phyloP scores from a whole-genome alignment of 2,888 invertebrate species.

The Cyrtodaria siliqua region DNA sequence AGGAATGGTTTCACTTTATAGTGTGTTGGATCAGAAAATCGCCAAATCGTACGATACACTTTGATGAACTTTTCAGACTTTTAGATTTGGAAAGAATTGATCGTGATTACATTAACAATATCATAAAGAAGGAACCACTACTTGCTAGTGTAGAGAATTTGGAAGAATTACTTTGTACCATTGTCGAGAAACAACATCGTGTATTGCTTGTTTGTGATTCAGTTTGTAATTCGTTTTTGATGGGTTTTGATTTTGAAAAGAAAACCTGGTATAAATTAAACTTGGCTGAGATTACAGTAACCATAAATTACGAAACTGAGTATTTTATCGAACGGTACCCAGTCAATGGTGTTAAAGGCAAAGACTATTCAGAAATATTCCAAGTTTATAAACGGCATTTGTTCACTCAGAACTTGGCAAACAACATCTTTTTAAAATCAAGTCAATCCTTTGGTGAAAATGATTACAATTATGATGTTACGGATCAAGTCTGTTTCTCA shows the following conservation, averaged over 20 bases:
- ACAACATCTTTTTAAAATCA: too few species aligned
- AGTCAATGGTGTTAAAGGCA: background rate
- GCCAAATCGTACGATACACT: background rate
- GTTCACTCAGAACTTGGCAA: too few species aligned
- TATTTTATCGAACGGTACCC: too few species aligned
- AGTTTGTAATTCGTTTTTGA: background rate
- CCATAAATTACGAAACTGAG: too few species aligned
- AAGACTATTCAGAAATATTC: background rate
- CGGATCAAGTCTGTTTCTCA: too few species aligned
- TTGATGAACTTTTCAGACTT: background rate
- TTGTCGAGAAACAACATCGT: too few species aligned
- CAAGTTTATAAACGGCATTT: too few species aligned
- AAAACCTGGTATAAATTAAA: conserved; percentile 6
- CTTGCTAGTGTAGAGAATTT: background rate
- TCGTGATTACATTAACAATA: background rate
- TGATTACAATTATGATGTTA: too few species aligned
- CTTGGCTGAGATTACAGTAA: too few species aligned
- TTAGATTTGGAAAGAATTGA: conserved; percentile 11
- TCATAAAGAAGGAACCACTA: conserved; percentile 6
- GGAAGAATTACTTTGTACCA: background rate
- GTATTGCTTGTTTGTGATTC: background rate
- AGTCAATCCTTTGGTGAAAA: too few species aligned
- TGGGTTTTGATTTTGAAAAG: conserved; percentile 3
- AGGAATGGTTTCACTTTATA: conserved; percentile 18
- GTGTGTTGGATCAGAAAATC: conserved; percentile 18